Conservation (phyloP, 2,113 vertebrate species). For the Rhinolophus sinicus region DNA sequence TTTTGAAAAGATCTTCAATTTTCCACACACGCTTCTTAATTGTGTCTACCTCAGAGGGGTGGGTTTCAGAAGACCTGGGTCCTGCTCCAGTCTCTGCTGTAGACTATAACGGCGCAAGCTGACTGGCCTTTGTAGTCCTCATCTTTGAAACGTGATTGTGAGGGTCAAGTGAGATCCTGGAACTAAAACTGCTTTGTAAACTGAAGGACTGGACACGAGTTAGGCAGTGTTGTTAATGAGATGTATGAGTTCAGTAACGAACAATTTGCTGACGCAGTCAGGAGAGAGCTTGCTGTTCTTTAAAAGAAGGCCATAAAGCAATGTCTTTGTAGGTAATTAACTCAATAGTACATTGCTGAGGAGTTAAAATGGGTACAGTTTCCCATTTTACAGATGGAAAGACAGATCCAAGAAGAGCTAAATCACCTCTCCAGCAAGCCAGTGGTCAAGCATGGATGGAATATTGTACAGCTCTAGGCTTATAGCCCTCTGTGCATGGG, state of each 20-base stretch:
- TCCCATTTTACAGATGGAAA: neutral
- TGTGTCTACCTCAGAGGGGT: neutral
- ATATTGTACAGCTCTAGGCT: neutral
- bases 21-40: neutral
- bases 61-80: neutral
- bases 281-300: neutral
- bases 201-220: neutral
- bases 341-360: neutral
- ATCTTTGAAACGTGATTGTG: neutral
- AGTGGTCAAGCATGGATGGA: neutral
- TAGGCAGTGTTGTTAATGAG: neutral
- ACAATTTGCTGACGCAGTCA: neutral
- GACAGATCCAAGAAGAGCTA: neutral
- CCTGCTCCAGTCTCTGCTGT: no score
- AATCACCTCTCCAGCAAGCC: neutral
- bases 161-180: neutral
- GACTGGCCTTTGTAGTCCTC: neutral
- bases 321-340: neutral
- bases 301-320: neutral
- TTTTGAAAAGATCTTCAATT: neutral
- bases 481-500: neutral
- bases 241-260: neutral
- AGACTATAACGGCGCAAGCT: neutral
- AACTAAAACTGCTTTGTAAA: neutral
- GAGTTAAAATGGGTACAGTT: neutral